Conservation (phyloP, 2,888 invertebrate species). For the Melikaiella ostensackeni region DNA sequence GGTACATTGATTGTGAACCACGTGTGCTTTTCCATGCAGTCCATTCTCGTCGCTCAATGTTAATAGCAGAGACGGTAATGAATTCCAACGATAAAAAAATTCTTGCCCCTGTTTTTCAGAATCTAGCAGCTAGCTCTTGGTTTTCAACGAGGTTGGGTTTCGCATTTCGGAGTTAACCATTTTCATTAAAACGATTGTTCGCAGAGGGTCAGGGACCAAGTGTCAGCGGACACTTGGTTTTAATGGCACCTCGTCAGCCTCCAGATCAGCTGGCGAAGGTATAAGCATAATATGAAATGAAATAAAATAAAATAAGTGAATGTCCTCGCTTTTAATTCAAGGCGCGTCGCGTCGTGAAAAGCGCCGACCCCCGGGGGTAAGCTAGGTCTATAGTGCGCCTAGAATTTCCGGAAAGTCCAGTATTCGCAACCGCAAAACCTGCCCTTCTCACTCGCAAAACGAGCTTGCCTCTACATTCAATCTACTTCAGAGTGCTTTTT, state of each 20-base stretch:
- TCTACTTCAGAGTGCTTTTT: conserved; percentile 47
- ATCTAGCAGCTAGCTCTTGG: background rate
- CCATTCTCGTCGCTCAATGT: conserved; percentile 1
- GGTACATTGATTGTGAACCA: conserved; percentile 6
- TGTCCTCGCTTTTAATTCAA: conserved; percentile 60
- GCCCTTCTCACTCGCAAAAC: conserved; percentile 66
- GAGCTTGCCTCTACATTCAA: conserved; percentile 44
- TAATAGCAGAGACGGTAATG: conserved; percentile 14
- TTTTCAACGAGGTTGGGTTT: background rate
- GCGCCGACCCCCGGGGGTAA: conserved; percentile 53
- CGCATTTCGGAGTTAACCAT: conserved; percentile 33
- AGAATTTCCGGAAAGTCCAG: conserved; percentile 73
- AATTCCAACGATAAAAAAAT: conserved; percentile 8
- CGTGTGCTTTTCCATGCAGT: conserved; percentile 16
- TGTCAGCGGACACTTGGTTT: conserved; percentile 58
- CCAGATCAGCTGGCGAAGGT: conserved; percentile 10
- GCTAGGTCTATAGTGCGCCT: conserved; percentile 54
- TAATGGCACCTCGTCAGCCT: conserved; percentile 47
- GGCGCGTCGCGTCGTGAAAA: conserved; percentile 66
- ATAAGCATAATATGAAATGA: background rate
- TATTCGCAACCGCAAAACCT: conserved; percentile 59
- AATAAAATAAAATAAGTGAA: background rate
- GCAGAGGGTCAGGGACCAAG: conserved; percentile 45
- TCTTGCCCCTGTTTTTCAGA: conserved; percentile 5
- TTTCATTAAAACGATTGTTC: conserved; percentile 45